These are phyloP conservation scores for Tyto alba DNA, from an alignment of 2,113 vertebrate species.

Conservation along the genomic window DNA sequence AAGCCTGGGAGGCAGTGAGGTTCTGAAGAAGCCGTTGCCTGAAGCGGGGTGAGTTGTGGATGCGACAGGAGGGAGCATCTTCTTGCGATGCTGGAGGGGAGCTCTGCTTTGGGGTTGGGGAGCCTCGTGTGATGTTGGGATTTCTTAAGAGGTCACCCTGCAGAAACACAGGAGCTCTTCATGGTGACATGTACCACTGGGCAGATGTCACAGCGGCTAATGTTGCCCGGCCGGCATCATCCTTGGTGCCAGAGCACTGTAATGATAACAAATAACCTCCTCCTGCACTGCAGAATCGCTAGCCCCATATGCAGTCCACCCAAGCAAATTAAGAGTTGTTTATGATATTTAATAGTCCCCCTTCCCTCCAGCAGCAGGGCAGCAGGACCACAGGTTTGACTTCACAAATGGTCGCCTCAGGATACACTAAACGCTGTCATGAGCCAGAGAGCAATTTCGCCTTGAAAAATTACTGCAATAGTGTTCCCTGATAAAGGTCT, in stretches of 20 bases:
- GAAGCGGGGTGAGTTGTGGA: neutral
- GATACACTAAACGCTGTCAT: conserved; percentile 51
- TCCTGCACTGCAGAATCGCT: neutral
- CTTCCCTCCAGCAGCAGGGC: neutral
- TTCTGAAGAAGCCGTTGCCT: neutral
- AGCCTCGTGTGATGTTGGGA: rapidly evolving
- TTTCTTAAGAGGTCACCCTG: neutral
- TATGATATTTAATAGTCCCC: conserved; percentile 45
- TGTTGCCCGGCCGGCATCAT: neutral
- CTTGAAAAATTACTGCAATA: conserved; percentile 61
- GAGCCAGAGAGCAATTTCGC: conserved; percentile 35
- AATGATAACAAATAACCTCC: neutral
- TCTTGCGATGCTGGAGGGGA: neutral
- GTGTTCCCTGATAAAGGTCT: conserved; percentile 15
- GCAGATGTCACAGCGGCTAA: neutral
- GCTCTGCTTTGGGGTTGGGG: neutral
- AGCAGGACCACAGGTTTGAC: conserved; percentile 20
- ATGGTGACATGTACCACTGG: neutral
- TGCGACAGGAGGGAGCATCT: neutral
- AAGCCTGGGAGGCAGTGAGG: neutral
- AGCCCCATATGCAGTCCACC: neutral
- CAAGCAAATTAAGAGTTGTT: conserved; percentile 55
- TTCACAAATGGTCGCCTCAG: conserved; percentile 50
- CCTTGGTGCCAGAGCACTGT: neutral
- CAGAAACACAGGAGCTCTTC: neutral